A percentile compares a stretch with the other conserved stretches of the same genome.
These are phyloP conservation scores for Hypotaenidia okinawae DNA, from an alignment of 2,797 vertebrate species.

Conservation along the genomic window DNA sequence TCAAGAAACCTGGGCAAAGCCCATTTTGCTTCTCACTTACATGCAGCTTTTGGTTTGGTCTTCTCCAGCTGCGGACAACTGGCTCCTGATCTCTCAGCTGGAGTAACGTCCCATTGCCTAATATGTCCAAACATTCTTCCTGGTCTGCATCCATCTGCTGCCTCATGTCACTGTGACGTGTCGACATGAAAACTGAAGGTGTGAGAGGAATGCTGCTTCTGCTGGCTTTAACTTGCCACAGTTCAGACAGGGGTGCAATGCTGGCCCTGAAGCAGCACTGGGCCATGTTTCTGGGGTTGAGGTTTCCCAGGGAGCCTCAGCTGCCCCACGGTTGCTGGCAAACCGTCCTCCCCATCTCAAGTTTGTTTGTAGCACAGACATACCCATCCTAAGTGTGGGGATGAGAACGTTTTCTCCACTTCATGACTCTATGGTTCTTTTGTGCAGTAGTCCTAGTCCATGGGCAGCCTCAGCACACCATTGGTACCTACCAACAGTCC, in stretches of 20 bases:
- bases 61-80: neutral
- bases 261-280: neutral
- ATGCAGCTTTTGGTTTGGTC: neutral
- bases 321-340: neutral
- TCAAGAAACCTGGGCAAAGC: neutral
- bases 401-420: neutral
- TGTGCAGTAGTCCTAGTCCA: neutral
- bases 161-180: conserved; percentile 14
- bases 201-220: conserved; percentile 40
- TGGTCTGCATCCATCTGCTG: conserved; percentile 1
- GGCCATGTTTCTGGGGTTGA: neutral
- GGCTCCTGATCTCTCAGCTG: neutral
- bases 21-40: neutral
- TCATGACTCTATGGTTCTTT: neutral
- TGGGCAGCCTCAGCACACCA: neutral
- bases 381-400: neutral
- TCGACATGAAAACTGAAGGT: conserved; percentile 20
- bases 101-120: neutral
- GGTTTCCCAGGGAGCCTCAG: neutral
- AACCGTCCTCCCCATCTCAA: neutral
- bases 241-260: neutral
- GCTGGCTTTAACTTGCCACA: neutral
- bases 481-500: neutral
- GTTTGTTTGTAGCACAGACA: neutral
- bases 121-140: conserved; percentile 7